These are phyloP conservation scores for Conus ventricosus DNA, from an alignment of 1,140 invertebrate genomes.

Conservation along the genomic window DNA sequence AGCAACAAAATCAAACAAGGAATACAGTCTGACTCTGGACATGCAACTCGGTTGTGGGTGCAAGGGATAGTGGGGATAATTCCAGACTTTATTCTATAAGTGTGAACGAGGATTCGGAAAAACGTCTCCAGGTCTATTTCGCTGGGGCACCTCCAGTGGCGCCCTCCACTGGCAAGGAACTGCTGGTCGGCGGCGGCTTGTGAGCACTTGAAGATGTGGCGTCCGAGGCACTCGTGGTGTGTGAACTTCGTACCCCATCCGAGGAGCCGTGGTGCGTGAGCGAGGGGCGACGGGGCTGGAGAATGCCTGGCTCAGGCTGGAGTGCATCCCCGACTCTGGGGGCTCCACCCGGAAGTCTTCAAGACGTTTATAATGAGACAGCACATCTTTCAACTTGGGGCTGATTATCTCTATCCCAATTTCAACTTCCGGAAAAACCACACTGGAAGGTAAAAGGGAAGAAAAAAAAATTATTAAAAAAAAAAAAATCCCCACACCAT, in stretches of 20 bases:
- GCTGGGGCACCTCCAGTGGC: neutral
- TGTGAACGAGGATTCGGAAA: neutral
- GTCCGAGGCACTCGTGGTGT: no score
- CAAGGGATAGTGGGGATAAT: no score
- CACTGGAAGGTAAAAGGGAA: no score
- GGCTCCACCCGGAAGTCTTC: neutral
- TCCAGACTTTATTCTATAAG: neutral
- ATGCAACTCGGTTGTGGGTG: no score
- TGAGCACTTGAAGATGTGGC: neutral
- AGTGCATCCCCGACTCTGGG: conserved; percentile 25
- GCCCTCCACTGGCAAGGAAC: neutral
- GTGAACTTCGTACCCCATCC: neutral
- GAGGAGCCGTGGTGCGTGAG: conserved; percentile 1
- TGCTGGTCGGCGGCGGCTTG: neutral
- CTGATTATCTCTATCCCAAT: conserved; percentile 80
- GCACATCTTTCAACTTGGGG: conserved; percentile 84
- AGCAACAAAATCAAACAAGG: no score
- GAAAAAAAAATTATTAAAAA: no score
- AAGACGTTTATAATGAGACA: conserved; percentile 71
- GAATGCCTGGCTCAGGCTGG: conserved; percentile 21
- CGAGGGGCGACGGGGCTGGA: conserved; percentile 22
- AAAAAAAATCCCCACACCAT: no score
- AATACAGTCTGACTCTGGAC: no score
- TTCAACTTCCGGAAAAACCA: no score
- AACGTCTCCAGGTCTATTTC: neutral